Evolutionary conservation across 2,797 vertebrate species (phyloP), one percentile per base, ranked within the genome.

Genomic region (Sciaenops ocellatus): DNA sequence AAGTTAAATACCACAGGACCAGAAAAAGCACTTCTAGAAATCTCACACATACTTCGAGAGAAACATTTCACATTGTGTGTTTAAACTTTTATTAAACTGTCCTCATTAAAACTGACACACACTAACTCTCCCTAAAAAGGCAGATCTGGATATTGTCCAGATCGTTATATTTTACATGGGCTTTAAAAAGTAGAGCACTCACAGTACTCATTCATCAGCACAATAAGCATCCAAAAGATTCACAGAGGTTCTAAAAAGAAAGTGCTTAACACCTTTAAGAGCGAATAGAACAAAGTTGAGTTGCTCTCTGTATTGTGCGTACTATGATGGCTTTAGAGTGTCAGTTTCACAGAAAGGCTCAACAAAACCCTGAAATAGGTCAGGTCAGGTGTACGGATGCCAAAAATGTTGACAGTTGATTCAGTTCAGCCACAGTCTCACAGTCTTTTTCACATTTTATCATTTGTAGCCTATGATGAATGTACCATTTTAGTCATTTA

Each of bases 121-220:
- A 7, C 2, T 5, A 59, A 15, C 1, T 2, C 18, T 8, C 0
- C 11, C 7, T 59, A 59, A 68, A 52, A 20, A 59, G 12, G 24
- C 60, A 34, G 7, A 56, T 15, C 10, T 48, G 47, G 10, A 56
- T 42, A n/a, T 15, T 5, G 34, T 48, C 22, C 20, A 11, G 50
- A 47, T 3, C 41, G 26, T 52, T 59, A 54, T 41, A 60, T 47
- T 64, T 65, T 70, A 75, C 16, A 38, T 5, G 46, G 28, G 20
- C 34, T 22, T 79, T 68, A 62, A 62, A 73, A 72, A 13, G 57
- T 30, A 24, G 13, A 73, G 48, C 13, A 38, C 4, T 65, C 17
- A 28, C 46, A 28, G 38, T 38, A 38, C 16, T 60, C 28, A 51
- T 52, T 24, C 13, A 41, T 4, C 20, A 54, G 28, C 41, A 17